phyloP scores from a whole-genome alignment of 2,888 invertebrate genomes.

The Cyclophora albipunctata region DNA sequence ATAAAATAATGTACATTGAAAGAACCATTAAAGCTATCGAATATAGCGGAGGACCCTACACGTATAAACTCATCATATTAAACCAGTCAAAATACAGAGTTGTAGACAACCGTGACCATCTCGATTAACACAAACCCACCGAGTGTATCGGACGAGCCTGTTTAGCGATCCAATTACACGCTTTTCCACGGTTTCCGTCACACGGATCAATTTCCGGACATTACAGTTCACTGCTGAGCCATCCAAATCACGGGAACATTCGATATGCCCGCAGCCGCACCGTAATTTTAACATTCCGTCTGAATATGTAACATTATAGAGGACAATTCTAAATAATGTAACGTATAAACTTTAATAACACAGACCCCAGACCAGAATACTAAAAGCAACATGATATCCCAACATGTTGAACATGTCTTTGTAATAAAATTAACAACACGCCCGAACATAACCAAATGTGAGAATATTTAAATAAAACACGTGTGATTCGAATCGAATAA shows the following conservation, averaged over 20 bases:
- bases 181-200: constrained; percentile 48
- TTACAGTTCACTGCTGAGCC: constrained; percentile 26
- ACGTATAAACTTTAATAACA: too few species aligned
- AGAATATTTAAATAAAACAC: constrained; percentile 57
- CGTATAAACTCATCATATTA: too few species aligned
- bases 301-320: too few species aligned
- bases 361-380: constrained; percentile 10
- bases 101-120: constrained; percentile 22
- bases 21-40: too few species aligned
- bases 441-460: constrained; percentile 40
- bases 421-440: constrained; percentile 23
- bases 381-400: constrained; percentile 15
- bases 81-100: too few species aligned
- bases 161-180: constrained; percentile 56
- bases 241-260: constrained; percentile 24
- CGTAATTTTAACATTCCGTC: too few species aligned
- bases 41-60: too few species aligned
- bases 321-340: too few species aligned
- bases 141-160: constrained; percentile 34
- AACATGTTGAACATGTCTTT: constrained; percentile 25
- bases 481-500: constrained; percentile 58
- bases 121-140: constrained; percentile 19
- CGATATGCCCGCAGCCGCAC: constrained; percentile 25
- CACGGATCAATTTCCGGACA: constrained; percentile 43
- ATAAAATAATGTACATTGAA: too few species aligned